Conservation (phyloP, 2,113 vertebrate species). For the Callopanchax toddi region DNA sequence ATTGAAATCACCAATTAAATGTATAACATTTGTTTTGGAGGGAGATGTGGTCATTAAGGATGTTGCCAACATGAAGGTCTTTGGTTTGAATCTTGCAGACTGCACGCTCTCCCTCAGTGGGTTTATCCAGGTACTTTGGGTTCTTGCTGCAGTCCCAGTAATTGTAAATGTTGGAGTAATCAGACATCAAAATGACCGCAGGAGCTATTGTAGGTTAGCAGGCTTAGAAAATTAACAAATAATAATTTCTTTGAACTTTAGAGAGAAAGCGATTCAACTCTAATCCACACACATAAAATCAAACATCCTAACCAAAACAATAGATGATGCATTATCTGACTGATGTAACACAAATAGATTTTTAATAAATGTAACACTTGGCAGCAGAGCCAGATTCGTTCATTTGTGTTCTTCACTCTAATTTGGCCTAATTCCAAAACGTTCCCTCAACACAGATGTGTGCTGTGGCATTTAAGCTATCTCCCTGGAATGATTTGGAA, state of each 20-base stretch:
- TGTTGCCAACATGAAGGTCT: too few species aligned
- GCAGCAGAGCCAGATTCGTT: neutral
- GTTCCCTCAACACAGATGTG: neutral
- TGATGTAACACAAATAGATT: neutral
- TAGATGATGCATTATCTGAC: neutral
- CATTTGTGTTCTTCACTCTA: neutral
- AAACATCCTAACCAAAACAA: neutral
- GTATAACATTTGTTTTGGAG: too few species aligned
- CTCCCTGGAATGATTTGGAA: neutral
- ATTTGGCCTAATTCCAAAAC: neutral
- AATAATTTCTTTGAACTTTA: neutral
- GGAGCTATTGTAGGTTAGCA: neutral
- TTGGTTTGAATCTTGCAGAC: too few species aligned
- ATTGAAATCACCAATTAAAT: too few species aligned
- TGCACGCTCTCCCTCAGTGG: too few species aligned
- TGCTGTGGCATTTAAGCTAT: neutral
- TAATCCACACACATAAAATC: too few species aligned
- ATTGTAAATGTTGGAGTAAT: too few species aligned
- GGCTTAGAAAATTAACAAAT: neutral
- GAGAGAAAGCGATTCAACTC: too few species aligned
- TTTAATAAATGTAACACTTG: neutral
- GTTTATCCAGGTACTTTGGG: too few species aligned
- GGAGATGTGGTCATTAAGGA: too few species aligned
- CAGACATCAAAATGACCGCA: too few species aligned
- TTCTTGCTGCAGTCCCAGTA: too few species aligned